Evolutionary conservation across 1,140 invertebrate genomes (phyloP).

Genomic region (Macrocentrus cingulum): DNA sequence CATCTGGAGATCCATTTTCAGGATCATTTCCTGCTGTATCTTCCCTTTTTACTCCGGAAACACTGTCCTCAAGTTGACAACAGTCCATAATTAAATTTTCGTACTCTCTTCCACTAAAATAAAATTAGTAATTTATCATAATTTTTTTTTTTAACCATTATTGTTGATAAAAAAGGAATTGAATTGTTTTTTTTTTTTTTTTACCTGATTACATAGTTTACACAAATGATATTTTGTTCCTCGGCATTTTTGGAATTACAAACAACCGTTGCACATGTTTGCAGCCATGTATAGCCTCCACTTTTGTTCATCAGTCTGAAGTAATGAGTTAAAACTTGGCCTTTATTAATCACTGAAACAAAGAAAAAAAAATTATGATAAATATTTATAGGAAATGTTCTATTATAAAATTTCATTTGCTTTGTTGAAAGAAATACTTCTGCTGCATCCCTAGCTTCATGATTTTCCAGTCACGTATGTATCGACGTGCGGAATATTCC

Average conservation of each 20-base stretch:
- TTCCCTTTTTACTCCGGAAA: conserved; percentile 75
- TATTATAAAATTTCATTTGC: too few relatives aligned
- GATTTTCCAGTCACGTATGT: conserved; percentile 17
- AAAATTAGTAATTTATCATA: conserved; percentile 7
- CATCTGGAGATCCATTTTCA: conserved; percentile 82
- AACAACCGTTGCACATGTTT: conserved; percentile 94
- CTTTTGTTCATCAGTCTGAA: conserved; percentile 94
- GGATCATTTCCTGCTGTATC: conserved; percentile 77
- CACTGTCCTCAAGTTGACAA: conserved; percentile 83
- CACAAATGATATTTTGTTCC: conserved; percentile 94
- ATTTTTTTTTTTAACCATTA: too few relatives aligned
- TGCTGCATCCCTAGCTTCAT: neutral
- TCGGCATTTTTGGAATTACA: conserved; percentile 93
- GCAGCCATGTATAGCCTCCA: conserved; percentile 94
- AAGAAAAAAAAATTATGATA: conserved; percentile 21
- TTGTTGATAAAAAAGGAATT: too few relatives aligned
- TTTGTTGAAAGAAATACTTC: too few relatives aligned
- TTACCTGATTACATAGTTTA: conserved; percentile 93
- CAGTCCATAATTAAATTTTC: conserved; percentile 89
- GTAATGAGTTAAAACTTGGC: conserved; percentile 94
- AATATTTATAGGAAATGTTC: neutral
- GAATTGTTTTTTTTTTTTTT: conserved; percentile 4
- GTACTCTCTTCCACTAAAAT: conserved; percentile 82
- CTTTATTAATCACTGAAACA: conserved; percentile 89
- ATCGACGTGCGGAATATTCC: conserved; percentile 18